Conservation (phyloP, 2,113 vertebrate genomes). For the Galemys pyrenaicus region DNA sequence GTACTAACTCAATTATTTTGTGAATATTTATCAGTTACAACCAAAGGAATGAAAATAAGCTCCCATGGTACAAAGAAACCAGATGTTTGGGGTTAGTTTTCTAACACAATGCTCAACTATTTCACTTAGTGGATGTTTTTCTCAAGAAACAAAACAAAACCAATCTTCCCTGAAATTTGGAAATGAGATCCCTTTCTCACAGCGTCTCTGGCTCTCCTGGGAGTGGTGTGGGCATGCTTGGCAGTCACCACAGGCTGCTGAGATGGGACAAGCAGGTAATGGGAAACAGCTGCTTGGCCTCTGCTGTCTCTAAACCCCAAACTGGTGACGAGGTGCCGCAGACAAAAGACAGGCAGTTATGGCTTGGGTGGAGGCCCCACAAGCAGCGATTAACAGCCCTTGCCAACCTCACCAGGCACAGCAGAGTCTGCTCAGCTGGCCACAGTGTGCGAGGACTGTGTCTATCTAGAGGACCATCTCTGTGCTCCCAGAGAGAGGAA, state of each 20-base stretch:
- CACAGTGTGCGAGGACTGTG: accelerated
- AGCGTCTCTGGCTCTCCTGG: background rate
- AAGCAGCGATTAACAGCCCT: background rate
- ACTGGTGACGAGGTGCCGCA: slow-evolving; percentile 36
- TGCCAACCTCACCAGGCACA: background rate
- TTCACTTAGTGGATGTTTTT: slow-evolving; percentile 73
- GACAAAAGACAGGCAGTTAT: slow-evolving; percentile 59
- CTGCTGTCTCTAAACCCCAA: background rate
- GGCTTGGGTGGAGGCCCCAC: slow-evolving; percentile 20
- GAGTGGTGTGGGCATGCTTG: slow-evolving; percentile 35
- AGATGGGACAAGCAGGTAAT: slow-evolving; percentile 57
- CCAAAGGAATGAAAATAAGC: slow-evolving; percentile 71
- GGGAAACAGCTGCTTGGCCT: slow-evolving; percentile 67
- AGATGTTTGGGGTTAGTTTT: slow-evolving; percentile 69
- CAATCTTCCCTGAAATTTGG: slow-evolving; percentile 53
- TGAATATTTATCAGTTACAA: slow-evolving; percentile 69
- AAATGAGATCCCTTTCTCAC: slow-evolving; percentile 26
- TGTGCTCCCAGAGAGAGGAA: background rate
- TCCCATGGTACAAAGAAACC: slow-evolving; percentile 41
- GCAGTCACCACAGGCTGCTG: background rate
- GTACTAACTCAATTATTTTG: slow-evolving; percentile 64
- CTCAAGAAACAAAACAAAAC: slow-evolving; percentile 71
- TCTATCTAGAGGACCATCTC: background rate
- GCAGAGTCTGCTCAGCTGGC: background rate
- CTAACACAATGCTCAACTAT: slow-evolving; percentile 61